A percentile compares a stretch with the other conserved stretches of the same genome.
Evolutionary conservation across 2,113 vertebrate species (phyloP).

Genomic region (Chaetorhynchus papuensis): DNA sequence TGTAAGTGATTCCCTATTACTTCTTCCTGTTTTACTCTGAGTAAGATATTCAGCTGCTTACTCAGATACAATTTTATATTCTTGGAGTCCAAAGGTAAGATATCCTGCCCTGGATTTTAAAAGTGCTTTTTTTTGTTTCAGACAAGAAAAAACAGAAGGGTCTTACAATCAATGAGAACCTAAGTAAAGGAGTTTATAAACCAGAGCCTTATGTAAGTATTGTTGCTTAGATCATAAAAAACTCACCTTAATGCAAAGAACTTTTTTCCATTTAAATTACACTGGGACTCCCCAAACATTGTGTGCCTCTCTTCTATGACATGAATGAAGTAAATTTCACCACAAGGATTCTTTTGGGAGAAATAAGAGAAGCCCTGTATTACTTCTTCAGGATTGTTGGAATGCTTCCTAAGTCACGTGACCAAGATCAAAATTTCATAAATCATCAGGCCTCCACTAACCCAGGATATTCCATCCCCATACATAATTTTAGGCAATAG

Average conservation of each 20-base stretch:
- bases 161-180: not conserved
- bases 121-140: not conserved
- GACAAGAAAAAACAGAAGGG: rapidly evolving
- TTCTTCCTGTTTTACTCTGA: not conserved
- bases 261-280: not conserved
- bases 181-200: rapidly evolving
- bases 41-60: not conserved
- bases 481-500: not conserved
- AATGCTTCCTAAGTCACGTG: not conserved
- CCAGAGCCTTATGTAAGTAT: not conserved
- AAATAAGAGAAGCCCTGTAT: not conserved
- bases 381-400: not conserved
- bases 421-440: not conserved
- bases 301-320: not conserved
- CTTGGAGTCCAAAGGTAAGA: not conserved
- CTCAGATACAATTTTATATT: not conserved
- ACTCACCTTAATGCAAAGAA: not conserved
- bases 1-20: conserved; percentile 25
- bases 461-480: not conserved
- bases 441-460: not conserved
- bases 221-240: not conserved
- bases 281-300: not conserved
- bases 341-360: not conserved
- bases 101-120: not conserved
- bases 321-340: not conserved